These are phyloP conservation scores for Sycophila sp. DNA, from an alignment of 1,140 invertebrate species.

Conservation along the genomic window DNA sequence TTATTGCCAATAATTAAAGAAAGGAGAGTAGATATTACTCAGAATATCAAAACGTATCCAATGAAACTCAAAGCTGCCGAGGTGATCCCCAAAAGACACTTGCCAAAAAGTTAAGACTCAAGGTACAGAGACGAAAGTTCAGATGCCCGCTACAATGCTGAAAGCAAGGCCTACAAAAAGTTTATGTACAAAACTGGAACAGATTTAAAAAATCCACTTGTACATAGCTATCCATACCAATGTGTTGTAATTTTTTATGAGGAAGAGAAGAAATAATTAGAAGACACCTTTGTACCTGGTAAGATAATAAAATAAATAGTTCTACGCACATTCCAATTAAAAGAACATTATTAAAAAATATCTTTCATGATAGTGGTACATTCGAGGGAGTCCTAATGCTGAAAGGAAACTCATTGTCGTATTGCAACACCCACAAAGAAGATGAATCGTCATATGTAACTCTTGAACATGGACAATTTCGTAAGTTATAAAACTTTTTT, in stretches of 20 bases:
- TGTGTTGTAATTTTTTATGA: conserved; percentile 8
- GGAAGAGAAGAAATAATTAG: conserved; percentile 9
- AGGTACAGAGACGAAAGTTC: not conserved
- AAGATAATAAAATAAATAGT: too few species aligned
- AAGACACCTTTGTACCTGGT: conserved; percentile 31
- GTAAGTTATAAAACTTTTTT: conserved; percentile 48
- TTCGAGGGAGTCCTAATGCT: conserved; percentile 63
- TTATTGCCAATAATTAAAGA: not conserved
- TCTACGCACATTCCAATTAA: not conserved
- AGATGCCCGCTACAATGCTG: not conserved
- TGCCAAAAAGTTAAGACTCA: conserved; percentile 11
- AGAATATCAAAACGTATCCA: not conserved
- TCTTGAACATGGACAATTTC: conserved; percentile 60
- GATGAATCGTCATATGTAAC: conserved; percentile 63
- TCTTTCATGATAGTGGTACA: conserved; percentile 50
- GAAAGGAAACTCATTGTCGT: conserved; percentile 63
- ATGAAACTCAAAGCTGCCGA: conserved; percentile 14
- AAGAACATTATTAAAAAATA: not conserved
- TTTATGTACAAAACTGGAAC: conserved; percentile 8
- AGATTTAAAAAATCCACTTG: not conserved
- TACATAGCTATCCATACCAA: not conserved
- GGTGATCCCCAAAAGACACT: not conserved
- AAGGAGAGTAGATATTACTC: not conserved
- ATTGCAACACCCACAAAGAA: conserved; percentile 60
- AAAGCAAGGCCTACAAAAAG: not conserved